Evolutionary conservation across 2,888 invertebrate species (phyloP).

Genomic region (Acrobasis repandana): DNA sequence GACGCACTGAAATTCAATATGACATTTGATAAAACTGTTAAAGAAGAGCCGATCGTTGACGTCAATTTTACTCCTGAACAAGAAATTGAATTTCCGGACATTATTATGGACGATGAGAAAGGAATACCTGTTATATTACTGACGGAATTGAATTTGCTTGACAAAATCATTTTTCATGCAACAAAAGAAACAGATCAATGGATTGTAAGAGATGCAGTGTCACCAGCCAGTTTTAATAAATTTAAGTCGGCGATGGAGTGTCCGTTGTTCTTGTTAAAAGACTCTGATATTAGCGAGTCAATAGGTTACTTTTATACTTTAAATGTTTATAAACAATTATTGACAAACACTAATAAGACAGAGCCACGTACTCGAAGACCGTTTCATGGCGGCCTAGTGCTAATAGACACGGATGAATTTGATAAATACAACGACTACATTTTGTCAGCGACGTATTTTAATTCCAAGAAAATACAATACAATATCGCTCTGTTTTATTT

Average conservation of each 20-base stretch:
- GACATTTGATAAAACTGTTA: slow-evolving; percentile 32
- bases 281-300: slow-evolving; percentile 45
- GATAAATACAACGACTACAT: slow-evolving; percentile 56
- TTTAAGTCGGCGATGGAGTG: slow-evolving; percentile 48
- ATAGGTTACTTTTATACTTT: slow-evolving; percentile 54
- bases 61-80: slow-evolving; percentile 42
- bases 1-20: slow-evolving; percentile 46
- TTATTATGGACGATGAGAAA: slow-evolving; percentile 49
- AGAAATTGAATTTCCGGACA: slow-evolving; percentile 53
- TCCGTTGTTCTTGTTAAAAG: slow-evolving; percentile 46
- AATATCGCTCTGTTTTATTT: slow-evolving; percentile 51
- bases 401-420: slow-evolving; percentile 44
- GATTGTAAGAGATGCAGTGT: slow-evolving; percentile 3
- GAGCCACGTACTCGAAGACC: slow-evolving; percentile 50
- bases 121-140: slow-evolving; percentile 51
- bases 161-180: slow-evolving; percentile 46
- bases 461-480: slow-evolving; percentile 45
- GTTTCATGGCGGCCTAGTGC: slow-evolving; percentile 50
- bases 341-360: slow-evolving; percentile 34
- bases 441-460: slow-evolving; percentile 51
- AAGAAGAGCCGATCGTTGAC: slow-evolving; percentile 41
- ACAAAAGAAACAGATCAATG: slow-evolving; percentile 10
- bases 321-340: slow-evolving; percentile 48
- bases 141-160: slow-evolving; percentile 41
- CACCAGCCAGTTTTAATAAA: slow-evolving; percentile 44